Evolutionary conservation across 2,113 vertebrate genomes (phyloP), one percentile per base, ranked within the genome.

Genomic region (Cardinalis cardinalis): DNA sequence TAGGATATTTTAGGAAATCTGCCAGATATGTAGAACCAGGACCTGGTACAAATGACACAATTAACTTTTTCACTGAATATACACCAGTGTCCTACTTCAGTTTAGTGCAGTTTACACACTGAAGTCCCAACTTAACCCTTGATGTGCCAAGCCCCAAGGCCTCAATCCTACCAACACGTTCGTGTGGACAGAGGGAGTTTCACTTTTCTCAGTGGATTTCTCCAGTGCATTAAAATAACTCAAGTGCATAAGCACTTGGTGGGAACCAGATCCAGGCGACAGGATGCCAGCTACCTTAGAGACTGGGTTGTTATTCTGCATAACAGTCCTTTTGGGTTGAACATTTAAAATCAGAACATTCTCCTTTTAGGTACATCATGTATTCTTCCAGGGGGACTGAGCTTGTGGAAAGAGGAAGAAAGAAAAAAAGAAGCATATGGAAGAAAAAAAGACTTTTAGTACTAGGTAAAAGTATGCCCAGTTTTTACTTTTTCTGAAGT

Each of bases 331-430:
- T 59, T 43, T 11, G 32, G 59, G 49, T 7, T 55, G 55, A 14
- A 65, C 40, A 29, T 70, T 91, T 89, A 76, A 85, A 74, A 87
- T 58, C 71, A 94, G 93, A 94, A 94, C 48, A 21, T 83, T 94
- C 75, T 77, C 55, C 28, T 73, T 80, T 80, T 83, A 88, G 71
- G 63, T 73, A 89, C 75, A 40, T 36, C 6, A 6, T 48, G 56
- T 85, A 51, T 92, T 92, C 89, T 80, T 89, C 88, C 75, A 82
- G 56, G 32, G 55, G 75, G 64, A 87, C 51, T 55, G 19, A 66
- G 48, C 55, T 87, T 83, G 51, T 73, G 41, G 32, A 64, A 91
- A 60, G 77, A 69, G 38, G n/a, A 78, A 82, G 86, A 84, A 34
- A 40, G 59, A 60, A 84, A 87, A 12, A 84, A 92, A 82, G 43